Evolutionary conservation across 2,797 vertebrate genomes (phyloP).

Genomic region (Chaetophractus vellerosus): DNA sequence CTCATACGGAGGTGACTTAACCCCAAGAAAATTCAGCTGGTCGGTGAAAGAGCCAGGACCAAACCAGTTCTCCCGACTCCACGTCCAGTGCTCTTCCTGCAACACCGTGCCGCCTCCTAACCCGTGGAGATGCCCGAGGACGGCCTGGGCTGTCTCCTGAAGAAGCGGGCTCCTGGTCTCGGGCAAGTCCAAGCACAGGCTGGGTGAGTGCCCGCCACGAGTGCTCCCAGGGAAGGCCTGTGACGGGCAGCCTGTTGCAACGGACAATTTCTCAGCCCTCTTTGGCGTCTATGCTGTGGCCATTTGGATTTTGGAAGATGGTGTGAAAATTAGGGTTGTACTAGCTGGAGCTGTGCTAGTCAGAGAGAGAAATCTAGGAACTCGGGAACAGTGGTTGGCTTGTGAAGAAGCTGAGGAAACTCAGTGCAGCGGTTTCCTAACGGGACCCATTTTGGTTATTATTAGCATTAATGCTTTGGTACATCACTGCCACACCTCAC

Average conservation of each 20-base stretch:
- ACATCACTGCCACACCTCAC: not conserved
- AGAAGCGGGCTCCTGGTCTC: not conserved
- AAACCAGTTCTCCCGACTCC: not conserved
- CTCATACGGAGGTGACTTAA: not conserved
- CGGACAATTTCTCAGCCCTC: not conserved
- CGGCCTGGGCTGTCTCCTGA: not conserved
- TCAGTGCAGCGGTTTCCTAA: not conserved
- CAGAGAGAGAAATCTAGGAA: not conserved
- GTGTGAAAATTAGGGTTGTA: not conserved
- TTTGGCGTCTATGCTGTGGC: not conserved
- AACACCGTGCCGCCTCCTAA: accelerated
- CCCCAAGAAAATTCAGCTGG: not conserved
- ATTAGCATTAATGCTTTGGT: not conserved
- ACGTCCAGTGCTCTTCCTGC: not conserved
- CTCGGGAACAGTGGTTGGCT: not conserved
- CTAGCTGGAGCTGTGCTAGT: not conserved
- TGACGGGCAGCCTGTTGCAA: not conserved
- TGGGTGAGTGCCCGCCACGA: not conserved
- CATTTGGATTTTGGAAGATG: not conserved
- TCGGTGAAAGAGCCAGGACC: not conserved
- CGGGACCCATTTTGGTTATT: not conserved
- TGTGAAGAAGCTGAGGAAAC: not conserved
- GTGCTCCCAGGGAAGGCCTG: not conserved
- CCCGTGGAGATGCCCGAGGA: accelerated
- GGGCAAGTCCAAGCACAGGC: not conserved